Evolutionary conservation across 35 echinoderm and acorn worm species (phyloP), one percentile per base, ranked within the genome.

Genomic region (Apostichopus californicus): DNA sequence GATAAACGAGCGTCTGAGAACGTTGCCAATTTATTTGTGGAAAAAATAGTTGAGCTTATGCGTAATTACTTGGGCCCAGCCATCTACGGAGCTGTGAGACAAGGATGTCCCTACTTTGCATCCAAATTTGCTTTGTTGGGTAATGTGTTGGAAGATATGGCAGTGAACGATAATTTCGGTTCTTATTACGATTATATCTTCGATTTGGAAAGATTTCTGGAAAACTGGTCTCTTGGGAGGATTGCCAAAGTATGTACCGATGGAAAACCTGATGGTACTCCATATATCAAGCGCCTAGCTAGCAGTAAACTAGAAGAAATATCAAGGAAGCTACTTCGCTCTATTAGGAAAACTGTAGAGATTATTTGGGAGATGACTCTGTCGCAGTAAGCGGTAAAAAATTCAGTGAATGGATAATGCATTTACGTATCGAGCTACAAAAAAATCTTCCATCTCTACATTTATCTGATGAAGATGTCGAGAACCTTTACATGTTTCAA

Each of bases 61-160:
- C 57, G 8, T 0, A 89, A 89, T 73, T 23, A 14, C 13, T 22
- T 89, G 6, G 86, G 86, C 18, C 58, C 65, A 4, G 58, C 86
- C 3, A 89, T 89, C 10, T 89, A 89, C 14, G 21, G 34, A 71
- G 20, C 58, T 9, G 21, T 89, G 2, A 18, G 86, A 53, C 56
- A 89, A 18, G 8, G 21, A 15, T 53, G 65, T 14, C 60, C 58
- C 5, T 89, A 22, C 20, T 89, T 73, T 60, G 12, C 52, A 5
- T 54, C 25, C 58, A 89, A 89, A 60, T 89, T 89, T 73, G 13
- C 58, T 5, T 9, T 73, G 26, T 34, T 89, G 1, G 86, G 86
- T 8, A 4, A 22, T 89, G 22, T 89, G 3, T 89, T 89, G 60
- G 58, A 89, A 65, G 86, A 89, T 24, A 89, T 89, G 22, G 86